Percentiles rank a stretch among this genome's conserved stretches.
Evolutionary conservation across 1,140 invertebrate genomes (phyloP).

Genomic region (Tetragnatha versicolor): DNA sequence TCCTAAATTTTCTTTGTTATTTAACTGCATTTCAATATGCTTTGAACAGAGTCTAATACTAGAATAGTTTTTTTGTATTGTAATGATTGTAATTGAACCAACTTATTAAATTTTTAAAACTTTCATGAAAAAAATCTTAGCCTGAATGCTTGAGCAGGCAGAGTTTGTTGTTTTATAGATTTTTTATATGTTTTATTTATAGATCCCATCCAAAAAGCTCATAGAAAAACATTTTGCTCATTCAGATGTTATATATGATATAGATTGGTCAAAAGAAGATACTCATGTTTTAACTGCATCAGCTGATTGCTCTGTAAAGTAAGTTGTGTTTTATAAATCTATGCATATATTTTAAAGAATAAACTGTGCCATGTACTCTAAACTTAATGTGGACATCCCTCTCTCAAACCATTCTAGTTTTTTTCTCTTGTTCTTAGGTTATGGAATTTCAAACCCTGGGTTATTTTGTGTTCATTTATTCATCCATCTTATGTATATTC

Average conservation of each 20-base stretch:
- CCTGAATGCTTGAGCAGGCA: too few relatives aligned
- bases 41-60: too few relatives aligned
- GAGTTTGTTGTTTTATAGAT: too few relatives aligned
- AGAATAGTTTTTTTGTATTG: too few relatives aligned
- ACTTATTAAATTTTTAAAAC: too few relatives aligned
- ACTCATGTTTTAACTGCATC: conserved; percentile 70
- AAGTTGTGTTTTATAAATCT: background rate
- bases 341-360: background rate
- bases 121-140: too few relatives aligned
- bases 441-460: conserved; percentile 63
- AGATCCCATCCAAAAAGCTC: conserved; percentile 63
- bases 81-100: too few relatives aligned
- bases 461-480: conserved; percentile 66
- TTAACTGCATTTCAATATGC: too few relatives aligned
- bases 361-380: background rate
- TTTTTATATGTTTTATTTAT: too few relatives aligned
- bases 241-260: conserved; percentile 71
- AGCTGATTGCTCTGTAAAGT: conserved; percentile 70
- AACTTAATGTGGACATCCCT: background rate
- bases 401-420: background rate
- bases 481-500: conserved; percentile 75
- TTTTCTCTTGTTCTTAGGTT: conserved; percentile 63
- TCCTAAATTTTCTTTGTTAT: too few relatives aligned
- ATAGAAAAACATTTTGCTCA: conserved; percentile 65
- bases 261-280: conserved; percentile 71